A percentile compares a stretch with the other conserved stretches of the same genome.
phyloP scores from a whole-genome alignment of 2,113 vertebrate species.

The Saimiri boliviensis region DNA sequence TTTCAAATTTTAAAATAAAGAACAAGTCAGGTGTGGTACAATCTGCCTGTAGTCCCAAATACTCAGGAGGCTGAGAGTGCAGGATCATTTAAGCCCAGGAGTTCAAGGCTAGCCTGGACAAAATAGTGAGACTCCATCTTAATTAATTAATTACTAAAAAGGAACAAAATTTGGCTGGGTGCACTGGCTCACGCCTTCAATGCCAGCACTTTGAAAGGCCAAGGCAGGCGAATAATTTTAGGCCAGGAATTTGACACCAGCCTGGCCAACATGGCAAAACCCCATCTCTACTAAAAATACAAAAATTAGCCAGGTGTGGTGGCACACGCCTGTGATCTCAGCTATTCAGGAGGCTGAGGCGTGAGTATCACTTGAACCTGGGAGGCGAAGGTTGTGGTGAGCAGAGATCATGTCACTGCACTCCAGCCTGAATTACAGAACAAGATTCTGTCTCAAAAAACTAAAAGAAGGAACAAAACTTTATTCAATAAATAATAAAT shows the following conservation, averaged over 20 bases:
- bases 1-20: neutral
- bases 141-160: too few species aligned
- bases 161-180: neutral
- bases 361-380: too few species aligned
- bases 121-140: neutral
- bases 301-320: too few species aligned
- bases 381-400: neutral
- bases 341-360: too few species aligned
- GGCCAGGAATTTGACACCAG: neutral
- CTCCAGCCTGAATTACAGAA: neutral
- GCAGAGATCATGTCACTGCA: neutral
- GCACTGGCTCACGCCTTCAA: neutral
- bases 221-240: neutral
- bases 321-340: too few species aligned
- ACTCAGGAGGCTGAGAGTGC: neutral
- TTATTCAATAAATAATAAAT: constrained; percentile 8
- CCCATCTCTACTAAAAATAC: too few species aligned
- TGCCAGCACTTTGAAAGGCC: neutral
- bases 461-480: neutral
- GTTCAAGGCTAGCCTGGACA: neutral
- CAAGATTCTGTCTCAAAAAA: neutral
- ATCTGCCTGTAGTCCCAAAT: neutral
- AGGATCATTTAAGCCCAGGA: neutral
- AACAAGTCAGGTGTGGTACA: neutral
- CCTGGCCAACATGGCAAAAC: too few species aligned